These are phyloP conservation scores for Oceanodroma leucorhoa DNA, from an alignment of 2,797 vertebrate species.

Conservation along the genomic window DNA sequence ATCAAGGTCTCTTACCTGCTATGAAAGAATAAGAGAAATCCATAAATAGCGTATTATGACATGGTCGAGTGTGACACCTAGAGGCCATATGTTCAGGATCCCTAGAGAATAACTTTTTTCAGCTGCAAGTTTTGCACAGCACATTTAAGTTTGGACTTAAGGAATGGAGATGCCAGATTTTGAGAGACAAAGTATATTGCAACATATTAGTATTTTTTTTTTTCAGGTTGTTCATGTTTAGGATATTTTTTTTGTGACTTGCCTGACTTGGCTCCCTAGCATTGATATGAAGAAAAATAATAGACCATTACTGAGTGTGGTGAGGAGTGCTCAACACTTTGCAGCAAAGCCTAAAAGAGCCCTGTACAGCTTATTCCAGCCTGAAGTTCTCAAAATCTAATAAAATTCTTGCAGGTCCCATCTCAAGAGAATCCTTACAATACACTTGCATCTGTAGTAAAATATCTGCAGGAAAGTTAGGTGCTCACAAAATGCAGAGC, in stretches of 20 bases:
- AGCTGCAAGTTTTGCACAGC: not conserved
- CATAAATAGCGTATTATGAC: not conserved
- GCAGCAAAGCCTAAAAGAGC: not conserved
- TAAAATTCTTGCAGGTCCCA: not conserved
- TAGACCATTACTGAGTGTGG: not conserved
- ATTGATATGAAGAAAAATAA: not conserved
- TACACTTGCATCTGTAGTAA: not conserved
- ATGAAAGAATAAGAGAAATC: not conserved
- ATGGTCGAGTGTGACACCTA: conserved; percentile 77
- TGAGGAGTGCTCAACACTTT: not conserved
- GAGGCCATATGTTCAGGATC: conserved; percentile 60
- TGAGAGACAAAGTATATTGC: not conserved
- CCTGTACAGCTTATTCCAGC: not conserved
- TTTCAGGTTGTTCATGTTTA: not conserved
- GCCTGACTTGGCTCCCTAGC: not conserved
- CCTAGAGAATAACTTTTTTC: not conserved
- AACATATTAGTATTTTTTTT: not conserved
- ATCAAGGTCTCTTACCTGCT: not conserved
- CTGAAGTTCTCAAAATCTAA: not conserved
- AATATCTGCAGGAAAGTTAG: not conserved
- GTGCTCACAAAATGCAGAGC: not conserved
- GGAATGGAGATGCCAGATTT: not conserved
- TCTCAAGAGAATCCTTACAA: not conserved
- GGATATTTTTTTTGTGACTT: not conserved
- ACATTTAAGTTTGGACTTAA: not conserved